Evolutionary conservation across 2,888 invertebrate species (phyloP).

Genomic region (Pharmacophagus antenor): DNA sequence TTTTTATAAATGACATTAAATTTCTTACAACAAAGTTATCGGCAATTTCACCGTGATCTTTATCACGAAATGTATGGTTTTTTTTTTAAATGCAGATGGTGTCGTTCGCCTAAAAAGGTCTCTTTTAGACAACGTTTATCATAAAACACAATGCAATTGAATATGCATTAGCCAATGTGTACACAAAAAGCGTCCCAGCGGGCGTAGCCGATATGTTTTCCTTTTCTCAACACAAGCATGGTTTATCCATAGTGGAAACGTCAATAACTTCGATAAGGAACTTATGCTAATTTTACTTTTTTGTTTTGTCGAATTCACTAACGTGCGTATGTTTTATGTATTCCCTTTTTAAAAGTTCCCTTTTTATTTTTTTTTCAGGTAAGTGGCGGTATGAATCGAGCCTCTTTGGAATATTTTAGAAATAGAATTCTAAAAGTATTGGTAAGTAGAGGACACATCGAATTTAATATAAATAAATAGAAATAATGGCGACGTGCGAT

Average conservation of each 20-base stretch:
- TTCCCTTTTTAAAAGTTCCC: no score
- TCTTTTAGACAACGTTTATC: conserved; percentile 1
- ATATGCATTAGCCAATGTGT: conserved; percentile 12
- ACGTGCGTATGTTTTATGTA: conserved; percentile 15
- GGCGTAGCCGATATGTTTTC: conserved; percentile 18
- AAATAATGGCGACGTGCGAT: no score
- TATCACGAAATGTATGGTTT: neutral
- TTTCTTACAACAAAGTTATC: neutral
- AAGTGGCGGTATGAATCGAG: conserved; percentile 31
- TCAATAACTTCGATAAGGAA: conserved; percentile 24
- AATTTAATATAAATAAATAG: no score
- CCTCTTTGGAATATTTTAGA: conserved; percentile 19
- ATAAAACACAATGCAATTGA: conserved; percentile 6
- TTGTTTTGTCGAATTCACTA: conserved; percentile 13
- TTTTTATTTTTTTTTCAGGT: conserved; percentile 29
- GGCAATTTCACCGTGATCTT: neutral
- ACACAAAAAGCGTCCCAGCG: conserved; percentile 3
- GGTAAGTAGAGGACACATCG: conserved; percentile 3
- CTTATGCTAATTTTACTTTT: conserved; percentile 16
- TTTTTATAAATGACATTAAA: no score
- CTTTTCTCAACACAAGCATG: conserved; percentile 18
- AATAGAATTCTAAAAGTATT: neutral
- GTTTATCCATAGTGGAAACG: conserved; percentile 23
- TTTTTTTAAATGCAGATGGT: neutral
- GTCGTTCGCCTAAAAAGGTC: neutral